phyloP scores from a whole-genome alignment of 2,888 invertebrate species.

The Diaperis boleti region DNA sequence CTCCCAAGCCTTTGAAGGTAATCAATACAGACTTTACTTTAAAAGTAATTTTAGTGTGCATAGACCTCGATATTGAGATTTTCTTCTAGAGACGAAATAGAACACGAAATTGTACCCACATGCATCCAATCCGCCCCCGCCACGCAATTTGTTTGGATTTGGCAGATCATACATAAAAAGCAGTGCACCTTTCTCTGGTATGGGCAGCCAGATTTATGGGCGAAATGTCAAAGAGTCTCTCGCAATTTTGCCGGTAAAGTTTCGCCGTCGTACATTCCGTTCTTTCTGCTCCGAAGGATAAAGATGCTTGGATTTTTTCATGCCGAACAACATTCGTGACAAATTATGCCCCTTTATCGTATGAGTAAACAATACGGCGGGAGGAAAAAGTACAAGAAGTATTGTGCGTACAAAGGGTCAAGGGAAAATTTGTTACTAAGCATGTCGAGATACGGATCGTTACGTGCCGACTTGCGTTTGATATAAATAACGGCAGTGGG shows the following conservation, averaged over 20 bases:
- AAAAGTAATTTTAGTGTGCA: too few species aligned
- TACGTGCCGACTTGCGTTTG: slow-evolving; percentile 26
- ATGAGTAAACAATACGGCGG: slow-evolving; percentile 17
- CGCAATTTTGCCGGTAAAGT: slow-evolving; percentile 29
- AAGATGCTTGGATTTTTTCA: slow-evolving; percentile 27
- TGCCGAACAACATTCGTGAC: slow-evolving; percentile 27
- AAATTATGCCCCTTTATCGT: slow-evolving; percentile 25
- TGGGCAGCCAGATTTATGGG: slow-evolving; percentile 35
- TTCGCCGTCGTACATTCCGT: slow-evolving; percentile 17
- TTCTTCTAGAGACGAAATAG: too few species aligned
- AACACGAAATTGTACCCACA: too few species aligned
- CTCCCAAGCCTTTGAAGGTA: too few species aligned
- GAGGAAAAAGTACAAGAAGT: not conserved
- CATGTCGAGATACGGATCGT: slow-evolving; percentile 16
- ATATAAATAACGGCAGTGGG: slow-evolving; percentile 29
- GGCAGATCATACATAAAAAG: slow-evolving; percentile 39
- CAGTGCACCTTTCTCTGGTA: slow-evolving; percentile 32
- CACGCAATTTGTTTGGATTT: slow-evolving; percentile 35
- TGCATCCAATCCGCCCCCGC: slow-evolving; percentile 12
- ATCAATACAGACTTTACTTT: too few species aligned
- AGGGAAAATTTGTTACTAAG: slow-evolving; percentile 19
- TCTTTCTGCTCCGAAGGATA: slow-evolving; percentile 18
- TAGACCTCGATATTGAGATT: too few species aligned
- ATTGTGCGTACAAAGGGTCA: slow-evolving; percentile 23
- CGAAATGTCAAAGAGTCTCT: slow-evolving; percentile 31